Evolutionary conservation across 2,888 invertebrate genomes (phyloP), one percentile per base, ranked within the genome.

Genomic region (Leptarthrus brevirostris): DNA sequence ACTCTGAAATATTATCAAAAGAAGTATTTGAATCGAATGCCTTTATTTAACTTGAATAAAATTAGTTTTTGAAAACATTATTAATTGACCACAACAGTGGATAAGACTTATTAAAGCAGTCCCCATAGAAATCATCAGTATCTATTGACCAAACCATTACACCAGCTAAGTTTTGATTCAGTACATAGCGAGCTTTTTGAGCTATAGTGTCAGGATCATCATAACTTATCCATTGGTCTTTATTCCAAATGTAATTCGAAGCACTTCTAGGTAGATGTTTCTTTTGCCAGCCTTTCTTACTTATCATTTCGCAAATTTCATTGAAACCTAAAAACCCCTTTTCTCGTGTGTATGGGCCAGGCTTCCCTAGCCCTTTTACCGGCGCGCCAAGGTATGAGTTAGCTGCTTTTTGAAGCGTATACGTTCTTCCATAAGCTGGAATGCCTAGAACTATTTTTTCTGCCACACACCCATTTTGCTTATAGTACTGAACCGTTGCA

Each of bases 111-210:
- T 80, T 79, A 53, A 80, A 80, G 53, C 83, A 85, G n/a, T 75
- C 70, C 2, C 84, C 85, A 0, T 73, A 75, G 78, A 87, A 87
- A 78, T 88, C 87, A 77, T 88, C 88, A 1, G 86, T 86, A 76
- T 88, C 87, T 34, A 88, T 79, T 0, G 87, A 85, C 87, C 87
- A 88, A 20, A 87, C 79, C 87, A 88, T 87, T 6, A 85, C 81
- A 1, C 88, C 88, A 12, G 84, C 86, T n/a, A 88, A 78, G 0
- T 81, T 80, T 47, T 81, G 76, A 0, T 81, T 77, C 24, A 83
- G 49, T 0, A 83, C 86, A 75, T 82, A 86, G 40, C 82, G 69
- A 1, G 82, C 79, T 80, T 86, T 86, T 14, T 77, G 74, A 36
- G 73, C 74, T 12, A 86, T 77, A 16, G 85, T 84, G 12, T 79